Evolutionary conservation across 1,140 invertebrate species (phyloP), one percentile per base, ranked within the genome.

Genomic region (Cepaea nemoralis): DNA sequence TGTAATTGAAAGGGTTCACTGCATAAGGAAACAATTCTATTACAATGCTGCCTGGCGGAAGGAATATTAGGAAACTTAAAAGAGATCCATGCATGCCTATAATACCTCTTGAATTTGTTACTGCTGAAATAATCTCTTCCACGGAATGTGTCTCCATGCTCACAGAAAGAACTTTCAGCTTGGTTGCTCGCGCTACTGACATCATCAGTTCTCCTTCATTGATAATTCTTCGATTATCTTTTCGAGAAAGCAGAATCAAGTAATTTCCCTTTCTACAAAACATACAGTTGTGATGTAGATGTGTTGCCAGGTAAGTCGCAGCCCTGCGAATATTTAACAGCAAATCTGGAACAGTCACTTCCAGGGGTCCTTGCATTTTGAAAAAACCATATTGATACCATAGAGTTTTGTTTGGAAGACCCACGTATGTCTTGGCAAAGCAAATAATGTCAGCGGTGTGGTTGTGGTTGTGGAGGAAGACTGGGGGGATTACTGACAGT

Each of bases 11-110:
- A 33, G 92, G 88, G 77, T 89, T 88, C 39, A 93, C 89, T 87
- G 92, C 92, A 91, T 92, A 88, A 6, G 91, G 91, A 84, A 94
- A 98, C 94, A 99, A 90, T 94, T 99, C 98, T 93, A 99, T 97
- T 31, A 99, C 93, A 70, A 95, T 94, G 66, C 96, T 97, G 95
- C 97, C 99, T 90, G 98, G 95, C 1, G 97, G 97, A 83, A 99
- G 92, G 92, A 99, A 99, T 81, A 99, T 92, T 59, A 97, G 90
- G 92, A 99, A 96, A 0, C 97, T 97, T 19, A 99, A 90, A 0
- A 98, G 97, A 82, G 98, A 97, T 39, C 98, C 98, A 92, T 99
- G 98, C 92, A 99, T 98, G 40, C 98, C 98, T 88, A 99, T 96
- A 78, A 99, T 94, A 81, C 99, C 94, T 83, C 85, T 85, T 31